These are phyloP conservation scores for Halcyon chelicuti DNA, from an alignment of 2,797 vertebrate species.

Conservation along the genomic window DNA sequence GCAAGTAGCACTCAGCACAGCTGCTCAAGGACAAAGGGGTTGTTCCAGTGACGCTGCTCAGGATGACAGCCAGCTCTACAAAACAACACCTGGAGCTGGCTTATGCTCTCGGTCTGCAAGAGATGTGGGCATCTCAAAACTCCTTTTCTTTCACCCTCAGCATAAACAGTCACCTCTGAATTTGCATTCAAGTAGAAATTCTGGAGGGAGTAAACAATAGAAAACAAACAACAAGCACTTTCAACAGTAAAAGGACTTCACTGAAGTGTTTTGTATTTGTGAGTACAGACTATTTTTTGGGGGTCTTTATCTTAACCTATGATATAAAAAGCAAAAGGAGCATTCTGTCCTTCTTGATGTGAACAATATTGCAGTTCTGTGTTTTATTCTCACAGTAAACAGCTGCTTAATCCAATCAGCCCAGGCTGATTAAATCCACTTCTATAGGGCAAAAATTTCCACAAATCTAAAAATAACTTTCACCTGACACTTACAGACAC, in stretches of 20 bases:
- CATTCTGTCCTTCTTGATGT: neutral
- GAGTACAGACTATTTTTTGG: neutral
- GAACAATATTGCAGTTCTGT: neutral
- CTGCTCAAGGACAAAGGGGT: neutral
- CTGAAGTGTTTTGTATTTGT: neutral
- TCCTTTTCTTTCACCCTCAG: neutral
- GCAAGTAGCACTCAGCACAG: neutral
- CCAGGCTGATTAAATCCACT: neutral
- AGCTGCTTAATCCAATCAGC: neutral
- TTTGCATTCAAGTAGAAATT: neutral
- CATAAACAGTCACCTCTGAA: neutral
- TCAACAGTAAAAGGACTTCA: neutral
- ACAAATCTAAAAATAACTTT: neutral
- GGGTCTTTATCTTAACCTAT: neutral
- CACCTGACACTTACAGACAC: neutral
- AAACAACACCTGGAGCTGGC: accelerated
- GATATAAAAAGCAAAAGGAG: neutral
- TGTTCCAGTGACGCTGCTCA: neutral
- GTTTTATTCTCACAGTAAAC: neutral
- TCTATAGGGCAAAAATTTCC: neutral
- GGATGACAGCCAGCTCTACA: accelerated
- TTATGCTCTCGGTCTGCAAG: neutral
- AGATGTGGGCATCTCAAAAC: accelerated
- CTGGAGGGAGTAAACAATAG: neutral
- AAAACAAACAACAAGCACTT: neutral